These are phyloP conservation scores for Bombus waltoni DNA, from an alignment of 1,140 invertebrate genomes.

Conservation along the genomic window DNA sequence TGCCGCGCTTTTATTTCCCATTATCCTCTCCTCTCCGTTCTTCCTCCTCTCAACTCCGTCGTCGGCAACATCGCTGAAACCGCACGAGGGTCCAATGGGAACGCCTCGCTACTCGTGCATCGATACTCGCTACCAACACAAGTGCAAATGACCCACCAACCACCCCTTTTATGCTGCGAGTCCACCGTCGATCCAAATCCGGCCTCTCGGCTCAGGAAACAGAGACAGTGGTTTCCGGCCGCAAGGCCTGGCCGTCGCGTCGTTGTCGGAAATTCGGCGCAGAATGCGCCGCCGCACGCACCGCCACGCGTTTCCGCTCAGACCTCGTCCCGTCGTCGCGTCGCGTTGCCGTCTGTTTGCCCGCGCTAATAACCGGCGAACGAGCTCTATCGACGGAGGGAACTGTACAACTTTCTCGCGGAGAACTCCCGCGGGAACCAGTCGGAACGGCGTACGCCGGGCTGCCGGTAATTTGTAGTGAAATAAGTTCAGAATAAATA, in stretches of 20 bases:
- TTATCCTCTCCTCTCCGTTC: neutral
- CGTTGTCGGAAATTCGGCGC: constrained; percentile 27
- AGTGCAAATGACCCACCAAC: neutral
- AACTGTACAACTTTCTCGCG: constrained; percentile 10
- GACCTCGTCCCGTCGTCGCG: neutral
- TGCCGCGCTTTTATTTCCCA: neutral
- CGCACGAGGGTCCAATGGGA: neutral
- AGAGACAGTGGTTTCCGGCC: constrained; percentile 17
- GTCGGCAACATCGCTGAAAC: neutral
- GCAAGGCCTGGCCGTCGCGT: neutral
- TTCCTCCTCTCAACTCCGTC: neutral
- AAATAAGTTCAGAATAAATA: constrained; percentile 35
- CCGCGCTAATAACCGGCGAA: constrained; percentile 35
- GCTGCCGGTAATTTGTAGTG: constrained; percentile 17
- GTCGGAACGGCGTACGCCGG: too few species aligned
- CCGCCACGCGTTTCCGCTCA: constrained; percentile 9
- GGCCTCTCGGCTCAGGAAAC: neutral
- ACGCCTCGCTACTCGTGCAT: neutral
- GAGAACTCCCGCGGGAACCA: neutral
- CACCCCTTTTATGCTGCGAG: neutral
- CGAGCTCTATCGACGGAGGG: neutral
- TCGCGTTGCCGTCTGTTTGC: neutral
- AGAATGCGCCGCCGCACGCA: neutral
- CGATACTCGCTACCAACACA: neutral
- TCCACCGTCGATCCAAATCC: neutral